Base-by-base conservation (phyloP, 2,888 invertebrate genomes). In the Tipula unca region DNA sequence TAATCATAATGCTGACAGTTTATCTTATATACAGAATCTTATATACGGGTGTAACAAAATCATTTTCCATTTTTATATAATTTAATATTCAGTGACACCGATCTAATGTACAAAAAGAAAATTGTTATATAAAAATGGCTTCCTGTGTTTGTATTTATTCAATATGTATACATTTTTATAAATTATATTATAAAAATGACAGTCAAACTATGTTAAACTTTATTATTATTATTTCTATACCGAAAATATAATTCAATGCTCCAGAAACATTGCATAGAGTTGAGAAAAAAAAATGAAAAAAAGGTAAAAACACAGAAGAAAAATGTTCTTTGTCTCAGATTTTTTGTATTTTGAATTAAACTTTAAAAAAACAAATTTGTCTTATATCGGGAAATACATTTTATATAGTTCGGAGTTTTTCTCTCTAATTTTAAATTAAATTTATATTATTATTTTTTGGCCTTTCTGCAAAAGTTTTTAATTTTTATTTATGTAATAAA, bases 171-270 rank as follows among this genome's bases (percentile, higher is more conserved):
- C 17, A 17, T 25, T 69, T 69, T 13, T 69, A n/a, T n/a, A n/a
- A n/a, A n/a, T n/a, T n/a, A n/a, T n/a, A n/a, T 69, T 10, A 69
- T 69, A 69, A 69, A 69, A 69, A 69, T 69, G 69, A 69, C 69
- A 69, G 25, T 69, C 69, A 69, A 69, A 69, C 69, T 69, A 69
- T 69, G 69, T 69, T 69, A 69, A 69, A 69, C 69, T 69, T 69
- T 48, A 5, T 1, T 48, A 48, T 17, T 48, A 17, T 48, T 48
- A 48, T 17, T 48, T 20, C 25, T 13, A 54, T 17, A 20, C 25
- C 3, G 3, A 1, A 25, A 69, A 69, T 69, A n/a, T 69, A n/a
- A n/a, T n/a, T n/a, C n/a, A n/a, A n/a, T n/a, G n/a, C n/a, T 69
- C 10, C 69, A 69, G 69, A 6, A 69, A 25, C 25, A 10, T 69